Percentiles rank a stretch among this genome's conserved stretches.
phyloP scores from a whole-genome alignment of 1,140 invertebrate species.

The Monomorium pharaonis region DNA sequence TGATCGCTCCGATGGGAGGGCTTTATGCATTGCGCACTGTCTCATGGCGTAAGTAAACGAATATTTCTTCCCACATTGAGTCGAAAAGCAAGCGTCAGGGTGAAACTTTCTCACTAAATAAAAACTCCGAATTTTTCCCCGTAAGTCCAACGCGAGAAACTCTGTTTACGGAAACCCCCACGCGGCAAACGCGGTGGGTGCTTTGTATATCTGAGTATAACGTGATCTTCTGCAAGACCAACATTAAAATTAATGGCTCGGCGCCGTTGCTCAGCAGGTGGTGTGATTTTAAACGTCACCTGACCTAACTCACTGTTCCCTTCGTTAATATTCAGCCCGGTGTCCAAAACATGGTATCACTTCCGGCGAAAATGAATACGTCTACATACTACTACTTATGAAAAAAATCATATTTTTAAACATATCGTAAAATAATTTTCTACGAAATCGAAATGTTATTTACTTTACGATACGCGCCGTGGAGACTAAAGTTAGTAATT shows the following conservation, averaged over 20 bases:
- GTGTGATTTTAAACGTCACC: conserved; percentile 67
- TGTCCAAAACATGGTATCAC: conserved; percentile 14
- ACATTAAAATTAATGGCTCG: conserved; percentile 73
- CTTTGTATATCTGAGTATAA: conserved; percentile 65
- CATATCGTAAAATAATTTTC: not conserved
- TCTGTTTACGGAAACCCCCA: conserved; percentile 73
- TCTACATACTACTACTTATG: not conserved
- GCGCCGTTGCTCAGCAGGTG: conserved; percentile 49
- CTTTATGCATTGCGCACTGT: not conserved
- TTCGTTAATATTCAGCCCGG: conserved; percentile 33
- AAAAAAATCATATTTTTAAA: conserved; percentile 26
- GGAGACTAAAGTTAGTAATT: no score
- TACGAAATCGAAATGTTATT: not conserved
- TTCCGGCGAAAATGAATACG: conserved; percentile 24
- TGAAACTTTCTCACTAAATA: conserved; percentile 77
- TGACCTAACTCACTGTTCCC: conserved; percentile 14
- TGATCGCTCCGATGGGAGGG: conserved; percentile 1
- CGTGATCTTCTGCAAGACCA: conserved; percentile 62
- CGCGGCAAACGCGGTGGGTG: conserved; percentile 63
- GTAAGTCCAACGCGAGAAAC: conserved; percentile 66
- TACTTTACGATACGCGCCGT: no score
- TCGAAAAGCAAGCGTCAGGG: conserved; percentile 65
- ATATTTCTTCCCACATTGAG: conserved; percentile 60
- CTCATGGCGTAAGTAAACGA: conserved; percentile 42
- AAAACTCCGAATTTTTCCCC: conserved; percentile 74